A percentile compares a stretch with the other conserved stretches of the same genome.
phyloP scores from a whole-genome alignment of 1,140 invertebrate genomes.

The Mya arenaria region DNA sequence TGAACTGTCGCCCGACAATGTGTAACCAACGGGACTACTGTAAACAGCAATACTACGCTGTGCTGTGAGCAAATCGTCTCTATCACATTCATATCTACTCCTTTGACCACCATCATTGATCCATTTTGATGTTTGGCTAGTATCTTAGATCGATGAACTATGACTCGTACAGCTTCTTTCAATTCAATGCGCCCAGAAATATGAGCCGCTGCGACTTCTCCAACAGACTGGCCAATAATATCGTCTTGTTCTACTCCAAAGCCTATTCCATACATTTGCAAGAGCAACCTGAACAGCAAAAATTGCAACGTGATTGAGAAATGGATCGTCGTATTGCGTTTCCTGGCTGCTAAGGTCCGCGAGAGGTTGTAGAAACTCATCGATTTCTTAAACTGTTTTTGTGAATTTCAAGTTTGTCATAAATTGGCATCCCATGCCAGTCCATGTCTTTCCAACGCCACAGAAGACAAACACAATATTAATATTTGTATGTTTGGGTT shows the following conservation, averaged over 20 bases:
- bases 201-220: slow-evolving; percentile 64
- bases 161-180: slow-evolving; percentile 57
- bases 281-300: slow-evolving; percentile 59
- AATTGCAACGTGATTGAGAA: slow-evolving; percentile 57
- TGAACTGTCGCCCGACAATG: slow-evolving; percentile 69
- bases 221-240: slow-evolving; percentile 63
- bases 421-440: slow-evolving; percentile 64
- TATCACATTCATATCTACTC: slow-evolving; percentile 44
- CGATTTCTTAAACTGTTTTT: slow-evolving; percentile 41
- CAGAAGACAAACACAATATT: slow-evolving; percentile 64
- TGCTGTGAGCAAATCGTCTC: slow-evolving; percentile 34
- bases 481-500: neutral
- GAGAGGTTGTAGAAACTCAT: slow-evolving; percentile 13
- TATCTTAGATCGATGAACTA: slow-evolving; percentile 54
- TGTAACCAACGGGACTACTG: slow-evolving; percentile 65
- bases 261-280: slow-evolving; percentile 35
- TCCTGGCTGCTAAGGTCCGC: slow-evolving; percentile 12
- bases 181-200: slow-evolving; percentile 48
- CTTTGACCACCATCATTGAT: slow-evolving; percentile 60
- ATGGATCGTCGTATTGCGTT: slow-evolving; percentile 50
- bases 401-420: slow-evolving; percentile 50
- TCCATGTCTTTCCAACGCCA: slow-evolving; percentile 66
- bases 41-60: slow-evolving; percentile 60
- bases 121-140: slow-evolving; percentile 44
- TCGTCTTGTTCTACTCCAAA: slow-evolving; percentile 53